These are phyloP conservation scores for Chaetodon trifascialis DNA, from an alignment of 2,113 vertebrate species.

Conservation along the genomic window DNA sequence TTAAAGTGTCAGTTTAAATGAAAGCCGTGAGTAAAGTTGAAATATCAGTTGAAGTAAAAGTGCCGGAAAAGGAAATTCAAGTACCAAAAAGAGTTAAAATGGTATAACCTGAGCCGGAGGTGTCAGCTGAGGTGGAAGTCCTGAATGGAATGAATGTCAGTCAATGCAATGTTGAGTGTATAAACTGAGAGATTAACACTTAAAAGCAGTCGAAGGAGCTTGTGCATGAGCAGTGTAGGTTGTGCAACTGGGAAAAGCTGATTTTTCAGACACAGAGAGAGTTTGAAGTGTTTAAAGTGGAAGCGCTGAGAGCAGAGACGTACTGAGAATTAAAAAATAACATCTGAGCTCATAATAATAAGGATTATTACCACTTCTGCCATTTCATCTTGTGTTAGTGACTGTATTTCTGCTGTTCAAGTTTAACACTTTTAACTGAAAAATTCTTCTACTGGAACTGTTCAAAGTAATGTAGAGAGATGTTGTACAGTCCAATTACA, in stretches of 20 bases:
- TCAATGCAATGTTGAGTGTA: background rate
- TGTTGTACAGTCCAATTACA: background rate
- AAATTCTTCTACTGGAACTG: background rate
- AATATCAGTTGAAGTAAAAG: background rate
- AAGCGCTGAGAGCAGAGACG: background rate
- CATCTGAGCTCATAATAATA: background rate
- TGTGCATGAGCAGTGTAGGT: background rate
- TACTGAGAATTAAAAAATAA: background rate
- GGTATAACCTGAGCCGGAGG: background rate
- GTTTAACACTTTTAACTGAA: background rate
- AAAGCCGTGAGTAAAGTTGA: background rate
- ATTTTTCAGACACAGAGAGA: background rate
- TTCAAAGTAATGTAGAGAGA: background rate
- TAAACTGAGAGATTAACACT: background rate
- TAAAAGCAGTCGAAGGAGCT: background rate
- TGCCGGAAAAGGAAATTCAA: background rate
- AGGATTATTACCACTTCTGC: background rate
- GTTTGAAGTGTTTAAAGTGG: background rate
- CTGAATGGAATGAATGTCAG: background rate
- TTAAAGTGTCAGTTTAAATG: background rate
- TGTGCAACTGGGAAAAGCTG: background rate
- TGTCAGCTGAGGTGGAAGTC: background rate
- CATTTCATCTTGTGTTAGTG: background rate
- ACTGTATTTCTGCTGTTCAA: background rate
- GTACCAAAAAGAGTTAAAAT: too few species aligned